These are phyloP conservation scores for Poeciliopsis retropinna DNA, from an alignment of 2,113 vertebrate genomes.

Conservation along the genomic window DNA sequence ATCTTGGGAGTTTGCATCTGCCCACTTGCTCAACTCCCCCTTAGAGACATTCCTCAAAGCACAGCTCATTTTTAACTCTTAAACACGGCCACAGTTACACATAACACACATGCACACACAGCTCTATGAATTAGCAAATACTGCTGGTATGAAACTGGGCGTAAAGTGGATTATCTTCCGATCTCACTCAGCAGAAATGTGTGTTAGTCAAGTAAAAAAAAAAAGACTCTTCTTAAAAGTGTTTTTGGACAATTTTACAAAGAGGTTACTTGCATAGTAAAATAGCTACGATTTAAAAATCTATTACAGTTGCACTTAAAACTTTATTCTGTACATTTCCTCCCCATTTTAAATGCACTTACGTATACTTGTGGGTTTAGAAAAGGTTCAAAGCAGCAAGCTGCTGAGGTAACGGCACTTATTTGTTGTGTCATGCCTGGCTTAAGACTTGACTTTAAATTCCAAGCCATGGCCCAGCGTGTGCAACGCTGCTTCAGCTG, in stretches of 20 bases:
- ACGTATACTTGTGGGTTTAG: slow-evolving; percentile 37
- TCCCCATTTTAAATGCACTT: slow-evolving; percentile 39
- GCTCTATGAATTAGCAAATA: slow-evolving; percentile 55
- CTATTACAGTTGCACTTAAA: slow-evolving; percentile 10
- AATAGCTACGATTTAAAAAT: slow-evolving; percentile 23
- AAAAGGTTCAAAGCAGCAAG: slow-evolving; percentile 54
- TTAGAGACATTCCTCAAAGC: slow-evolving; percentile 66
- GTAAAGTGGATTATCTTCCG: slow-evolving; percentile 32
- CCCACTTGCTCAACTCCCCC: slow-evolving; percentile 62
- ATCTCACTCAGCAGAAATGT: slow-evolving; percentile 58
- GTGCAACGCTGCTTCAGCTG: slow-evolving; percentile 29
- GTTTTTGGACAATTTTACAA: slow-evolving; percentile 38
- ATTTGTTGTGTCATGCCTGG: slow-evolving; percentile 63
- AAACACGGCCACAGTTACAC: slow-evolving; percentile 35
- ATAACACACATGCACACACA: slow-evolving; percentile 5
- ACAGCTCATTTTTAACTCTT: slow-evolving; percentile 47
- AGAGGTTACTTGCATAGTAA: slow-evolving; percentile 17
- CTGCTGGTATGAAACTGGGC: slow-evolving; percentile 46
- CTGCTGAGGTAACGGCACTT: slow-evolving; percentile 24
- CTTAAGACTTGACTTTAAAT: slow-evolving; percentile 58
- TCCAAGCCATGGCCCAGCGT: slow-evolving; percentile 37
- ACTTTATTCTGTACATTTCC: slow-evolving; percentile 13
- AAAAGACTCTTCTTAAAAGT: slow-evolving; percentile 46
- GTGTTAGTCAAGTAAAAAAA: slow-evolving; percentile 6
- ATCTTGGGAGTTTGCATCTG: slow-evolving; percentile 47